phyloP scores from a whole-genome alignment of 2,113 vertebrate species.

The Arenaria interpres region DNA sequence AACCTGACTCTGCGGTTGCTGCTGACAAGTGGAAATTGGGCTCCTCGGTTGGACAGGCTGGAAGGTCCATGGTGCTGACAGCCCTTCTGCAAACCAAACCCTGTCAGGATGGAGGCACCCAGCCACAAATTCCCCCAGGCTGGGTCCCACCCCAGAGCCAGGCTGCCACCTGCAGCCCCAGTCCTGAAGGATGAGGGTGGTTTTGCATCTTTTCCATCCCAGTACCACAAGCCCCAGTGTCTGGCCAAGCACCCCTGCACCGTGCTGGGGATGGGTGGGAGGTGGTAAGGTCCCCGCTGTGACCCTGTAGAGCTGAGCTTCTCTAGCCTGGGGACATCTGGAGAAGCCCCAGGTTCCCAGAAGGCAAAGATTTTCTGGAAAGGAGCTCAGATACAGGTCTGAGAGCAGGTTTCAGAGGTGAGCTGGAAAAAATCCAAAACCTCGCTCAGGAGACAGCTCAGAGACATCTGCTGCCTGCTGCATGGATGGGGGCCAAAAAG shows the following conservation, averaged over 20 bases:
- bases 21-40: neutral
- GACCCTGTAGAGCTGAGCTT: neutral
- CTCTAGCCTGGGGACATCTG: neutral
- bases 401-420: neutral
- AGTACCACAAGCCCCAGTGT: fast-evolving
- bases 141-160: neutral
- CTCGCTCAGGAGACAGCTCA: neutral
- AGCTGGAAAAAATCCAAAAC: constrained; percentile 23
- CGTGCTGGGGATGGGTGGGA: neutral
- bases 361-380: neutral
- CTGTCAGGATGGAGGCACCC: neutral
- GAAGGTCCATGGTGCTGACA: neutral
- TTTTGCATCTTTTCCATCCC: neutral
- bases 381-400: neutral
- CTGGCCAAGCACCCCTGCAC: neutral
- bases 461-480: neutral
- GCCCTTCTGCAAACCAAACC: neutral
- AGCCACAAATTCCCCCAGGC: neutral
- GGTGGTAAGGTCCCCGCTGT: neutral
- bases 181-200: neutral
- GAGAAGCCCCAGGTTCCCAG: neutral
- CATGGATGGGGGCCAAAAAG: neutral
- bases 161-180: neutral
- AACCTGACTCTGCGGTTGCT: neutral
- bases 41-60: neutral